Percentiles rank a stretch among this genome's conserved stretches.
These are phyloP conservation scores for Hirundo rustica DNA, from an alignment of 2,797 vertebrate genomes.

Conservation along the genomic window DNA sequence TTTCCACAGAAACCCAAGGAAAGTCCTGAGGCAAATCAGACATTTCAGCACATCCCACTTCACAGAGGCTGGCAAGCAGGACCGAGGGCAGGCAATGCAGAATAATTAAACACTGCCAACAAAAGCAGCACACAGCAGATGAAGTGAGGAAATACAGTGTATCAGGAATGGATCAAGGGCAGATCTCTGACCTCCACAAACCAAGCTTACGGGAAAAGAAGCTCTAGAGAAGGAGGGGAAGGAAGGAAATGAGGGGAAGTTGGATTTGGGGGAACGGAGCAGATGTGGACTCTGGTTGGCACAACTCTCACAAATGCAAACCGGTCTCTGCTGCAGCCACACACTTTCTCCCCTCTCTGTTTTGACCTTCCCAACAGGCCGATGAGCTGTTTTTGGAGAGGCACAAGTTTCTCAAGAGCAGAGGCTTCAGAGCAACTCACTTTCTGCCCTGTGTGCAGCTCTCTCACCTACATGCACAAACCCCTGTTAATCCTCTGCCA, in stretches of 20 bases:
- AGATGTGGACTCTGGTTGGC: neutral
- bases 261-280: neutral
- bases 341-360: neutral
- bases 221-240: neutral
- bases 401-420: neutral
- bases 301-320: neutral
- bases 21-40: neutral
- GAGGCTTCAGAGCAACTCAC: neutral
- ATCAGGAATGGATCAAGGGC: neutral
- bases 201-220: neutral
- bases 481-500: neutral
- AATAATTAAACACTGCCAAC: conserved; percentile 14
- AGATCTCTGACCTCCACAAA: neutral
- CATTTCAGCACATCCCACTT: neutral
- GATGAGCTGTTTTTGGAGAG: neutral
- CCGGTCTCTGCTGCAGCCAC: neutral
- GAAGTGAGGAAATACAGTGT: neutral
- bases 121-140: conserved; percentile 13
- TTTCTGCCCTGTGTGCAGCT: neutral
- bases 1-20: neutral
- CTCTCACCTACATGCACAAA: neutral
- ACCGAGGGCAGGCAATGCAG: neutral
- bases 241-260: neutral
- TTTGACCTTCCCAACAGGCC: neutral
- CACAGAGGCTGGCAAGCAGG: neutral